Evolutionary conservation across 2,888 invertebrate genomes (phyloP), one percentile per base, ranked within the genome.

Genomic region (Elegia similella): DNA sequence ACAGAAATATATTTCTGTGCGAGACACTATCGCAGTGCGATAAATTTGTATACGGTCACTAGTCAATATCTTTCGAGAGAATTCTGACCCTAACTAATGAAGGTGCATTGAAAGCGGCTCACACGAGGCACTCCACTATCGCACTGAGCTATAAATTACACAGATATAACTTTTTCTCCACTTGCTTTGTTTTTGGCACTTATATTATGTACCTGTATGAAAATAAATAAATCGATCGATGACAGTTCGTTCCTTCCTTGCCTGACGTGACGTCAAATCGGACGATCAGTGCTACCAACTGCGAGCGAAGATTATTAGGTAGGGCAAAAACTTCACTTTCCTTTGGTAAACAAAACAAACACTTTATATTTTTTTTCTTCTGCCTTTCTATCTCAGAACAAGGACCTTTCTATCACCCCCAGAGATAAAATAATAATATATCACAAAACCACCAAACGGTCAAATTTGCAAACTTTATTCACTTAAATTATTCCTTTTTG

Each of bases 241-340:
- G 82, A 83, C 82, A 81, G 68, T 64, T 65, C 53, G 63, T 43
- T 57, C 52, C 59, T 64, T 65, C 53, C 63, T 43, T 57, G 53
- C 59, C 58, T 56, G 42, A n/a, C 30, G 55, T 85, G 84, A 88
- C 88, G 87, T 86, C 72, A 82, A 79, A 86, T 88, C 88, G 79
- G 66, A 73, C 79, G 84, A 88, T 86, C 79, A 74, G 65, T 68
- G 62, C 62, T 81, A 65, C 38, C 38, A 34, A 34, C 34, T 10
- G 84, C 84, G 75, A 61, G 58, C 63, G 68, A 79, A 70, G n/a
- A n/a, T n/a, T n/a, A n/a, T n/a, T 73, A 80, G 73, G 79, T 78
- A 73, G n/a, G 34, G 34, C 8, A 80, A 77, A 62, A 62, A 60
- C 65, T 67, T 62, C 66, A 62, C 57, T 54, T 42, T 59, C 55